Base-by-base conservation (phyloP, 2,888 invertebrate genomes). In the Aleiodes leptofemur region DNA sequence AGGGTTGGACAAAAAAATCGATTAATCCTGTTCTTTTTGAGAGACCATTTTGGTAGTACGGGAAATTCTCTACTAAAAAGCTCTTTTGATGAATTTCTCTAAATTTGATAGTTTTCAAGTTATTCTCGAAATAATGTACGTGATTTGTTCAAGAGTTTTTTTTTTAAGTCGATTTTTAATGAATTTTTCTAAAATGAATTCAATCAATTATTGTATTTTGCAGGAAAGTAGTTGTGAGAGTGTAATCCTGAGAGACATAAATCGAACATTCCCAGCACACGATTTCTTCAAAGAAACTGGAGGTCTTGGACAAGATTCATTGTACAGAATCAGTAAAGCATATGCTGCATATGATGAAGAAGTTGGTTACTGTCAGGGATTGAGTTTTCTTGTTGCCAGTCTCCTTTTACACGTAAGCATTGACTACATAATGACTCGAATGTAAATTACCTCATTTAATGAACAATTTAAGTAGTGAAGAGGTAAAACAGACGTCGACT, bases 281-380 rank as follows among this genome's bases (percentile, higher is more conserved):
- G 98, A 98, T 87, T 97, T 95, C 91, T 99, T 99, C 91, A 96
- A 96, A 90, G 97, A 98, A 90, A 95, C 94, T 34, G 98, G 98
- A 59, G 99, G 98, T 9, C 91, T 95, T 69, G 99, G 99, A 0
- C 99, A 99, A 90, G 98, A 99, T 90, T 95, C 97, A 13, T 91
- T 99, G 72, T 97, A 97, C 87, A 95, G 97, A 86, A 96, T 99
- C 86, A 98, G 97, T 87, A 96, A 98, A 89, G 99, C 98, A 0
- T 99, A 99, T 90, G 98, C 99, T 2, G 96, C 98, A 8, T 96
- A 98, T 89, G 99, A 99, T 89, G 94, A 95, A 76, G 99, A 99
- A 91, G 97, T 99, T 78, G 98, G 98, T 73, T 99, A 99, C 91
- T 99, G 99, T 89, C 99, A 99, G 91, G 99, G 99, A 6, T 92